Base-by-base conservation (phyloP, 2,113 vertebrate species). In the Psettodes erumei region DNA sequence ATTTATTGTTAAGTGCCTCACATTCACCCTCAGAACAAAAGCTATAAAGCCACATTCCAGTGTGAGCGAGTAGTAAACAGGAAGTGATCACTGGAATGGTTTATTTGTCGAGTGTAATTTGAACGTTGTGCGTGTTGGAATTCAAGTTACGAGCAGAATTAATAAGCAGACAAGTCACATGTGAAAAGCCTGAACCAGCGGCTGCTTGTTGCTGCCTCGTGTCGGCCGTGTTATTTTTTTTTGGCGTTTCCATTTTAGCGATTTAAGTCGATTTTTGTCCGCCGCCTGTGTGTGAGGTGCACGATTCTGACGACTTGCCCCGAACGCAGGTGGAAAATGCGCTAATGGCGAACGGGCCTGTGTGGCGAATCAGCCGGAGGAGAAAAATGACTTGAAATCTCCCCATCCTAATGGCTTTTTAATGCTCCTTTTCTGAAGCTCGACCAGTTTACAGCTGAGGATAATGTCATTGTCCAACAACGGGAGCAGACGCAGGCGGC, bases 391-490 rank as follows among this genome's bases (percentile, higher is more conserved):
- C 59, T 69, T 45, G 1, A 83, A 81, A 73, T 78, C 65, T 62
- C 38, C 3, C 23, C 4, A 8, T 71, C 64, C 56, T 74, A 83
- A 86, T 72, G 58, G 60, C 60, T 68, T 71, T 79, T 86, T 82
- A 79, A 89, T 79, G 77, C 37, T 54, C 32, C 18, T 43, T 66
- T 61, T 63, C 58, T 19, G 43, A 71, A 72, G 68, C 40, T 53
- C 54, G 16, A 21, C 12, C 13, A 21, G 59, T 67, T 77, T 62
- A 64, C 62, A 66, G 32, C 66, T 40, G 64, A 81, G 37, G 35
- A 27, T 0, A 11, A 42, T 33, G 43, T 37, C 62, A 48, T 40
- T 84, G 67, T 62, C 59, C 19, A 3, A 8, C 42, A 62, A 19
- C 8, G 43, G n/a, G 28, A 51, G 37, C 0, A 37, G 37, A 45